These are phyloP conservation scores for Acronicta leporina DNA, from an alignment of 2,888 invertebrate species.

Conservation along the genomic window DNA sequence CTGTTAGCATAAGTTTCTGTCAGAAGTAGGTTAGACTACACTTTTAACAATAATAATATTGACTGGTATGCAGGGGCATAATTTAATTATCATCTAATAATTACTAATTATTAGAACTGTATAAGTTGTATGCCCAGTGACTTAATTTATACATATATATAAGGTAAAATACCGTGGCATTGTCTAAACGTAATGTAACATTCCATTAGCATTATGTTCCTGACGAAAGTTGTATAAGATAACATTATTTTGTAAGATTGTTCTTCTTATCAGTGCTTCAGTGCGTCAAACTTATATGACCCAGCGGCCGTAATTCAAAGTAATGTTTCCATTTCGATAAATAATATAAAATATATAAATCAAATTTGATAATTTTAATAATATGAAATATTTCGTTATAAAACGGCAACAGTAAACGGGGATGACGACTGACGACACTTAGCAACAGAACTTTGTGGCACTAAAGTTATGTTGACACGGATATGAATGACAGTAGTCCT, in stretches of 20 bases:
- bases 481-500: too few species aligned
- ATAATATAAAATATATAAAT: too few species aligned
- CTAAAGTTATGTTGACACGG: too few species aligned
- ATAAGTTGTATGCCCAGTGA: conserved; percentile 33
- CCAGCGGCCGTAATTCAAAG: too few species aligned
- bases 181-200: conserved; percentile 12
- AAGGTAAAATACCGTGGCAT: conserved; percentile 11
- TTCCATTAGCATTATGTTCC: conserved; percentile 43
- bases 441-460: too few species aligned
- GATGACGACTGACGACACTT: too few species aligned
- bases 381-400: too few species aligned
- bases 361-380: too few species aligned
- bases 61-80: conserved; percentile 1
- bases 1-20: conserved; percentile 45
- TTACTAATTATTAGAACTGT: conserved; percentile 1
- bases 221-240: conserved; percentile 23
- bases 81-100: background rate
- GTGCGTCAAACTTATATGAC: background rate
- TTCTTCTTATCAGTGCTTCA: background rate
- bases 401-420: too few species aligned
- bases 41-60: conserved; percentile 10
- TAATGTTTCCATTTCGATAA: too few species aligned
- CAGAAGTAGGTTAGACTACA: conserved; percentile 38
- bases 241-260: background rate
- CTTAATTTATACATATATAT: conserved; percentile 10